Percentiles rank a stretch among this genome's conserved stretches.
Evolutionary conservation across 2,888 invertebrate genomes (phyloP).

Genomic region (Eilema depressum): DNA sequence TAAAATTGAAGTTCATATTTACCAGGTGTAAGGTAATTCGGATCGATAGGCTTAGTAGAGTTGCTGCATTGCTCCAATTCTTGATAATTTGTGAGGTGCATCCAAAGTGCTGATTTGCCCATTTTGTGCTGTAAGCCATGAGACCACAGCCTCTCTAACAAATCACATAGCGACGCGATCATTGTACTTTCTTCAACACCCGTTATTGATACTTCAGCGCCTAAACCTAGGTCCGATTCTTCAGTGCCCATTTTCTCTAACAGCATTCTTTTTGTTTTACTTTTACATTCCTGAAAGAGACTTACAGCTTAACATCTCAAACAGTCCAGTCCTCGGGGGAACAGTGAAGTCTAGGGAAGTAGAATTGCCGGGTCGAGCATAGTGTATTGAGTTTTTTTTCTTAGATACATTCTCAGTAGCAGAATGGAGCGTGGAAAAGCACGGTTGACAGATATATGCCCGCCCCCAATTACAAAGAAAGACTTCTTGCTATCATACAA

Average conservation of each 20-base stretch:
- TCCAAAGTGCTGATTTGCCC: conserved; percentile 99
- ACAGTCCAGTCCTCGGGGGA: background rate
- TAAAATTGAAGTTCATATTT: conserved; percentile 37
- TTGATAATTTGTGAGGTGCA: conserved; percentile 96
- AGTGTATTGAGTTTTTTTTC: too few relatives aligned
- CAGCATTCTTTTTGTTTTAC: conserved; percentile 98
- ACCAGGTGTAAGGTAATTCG: conserved; percentile 86
- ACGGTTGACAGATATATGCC: too few relatives aligned
- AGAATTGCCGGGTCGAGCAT: too few relatives aligned
- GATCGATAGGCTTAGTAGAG: conserved; percentile 83
- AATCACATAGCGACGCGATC: conserved; percentile 98
- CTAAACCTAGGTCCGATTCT: conserved; percentile 97
- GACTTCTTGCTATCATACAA: too few relatives aligned
- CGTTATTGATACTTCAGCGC: conserved; percentile 90
- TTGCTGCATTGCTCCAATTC: conserved; percentile 91
- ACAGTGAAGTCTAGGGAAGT: background rate
- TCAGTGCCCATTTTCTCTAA: conserved; percentile 99
- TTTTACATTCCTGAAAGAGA: conserved; percentile 92
- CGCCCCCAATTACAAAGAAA: too few relatives aligned
- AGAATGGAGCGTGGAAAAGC: too few relatives aligned
- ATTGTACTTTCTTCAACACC: conserved; percentile 98
- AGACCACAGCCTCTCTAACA: conserved; percentile 98
- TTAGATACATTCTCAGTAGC: too few relatives aligned
- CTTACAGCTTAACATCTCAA: background rate
- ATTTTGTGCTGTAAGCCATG: conserved; percentile 98